Base-by-base conservation (phyloP, 2,888 invertebrate species). In the Orthonychiurus folsomi region DNA sequence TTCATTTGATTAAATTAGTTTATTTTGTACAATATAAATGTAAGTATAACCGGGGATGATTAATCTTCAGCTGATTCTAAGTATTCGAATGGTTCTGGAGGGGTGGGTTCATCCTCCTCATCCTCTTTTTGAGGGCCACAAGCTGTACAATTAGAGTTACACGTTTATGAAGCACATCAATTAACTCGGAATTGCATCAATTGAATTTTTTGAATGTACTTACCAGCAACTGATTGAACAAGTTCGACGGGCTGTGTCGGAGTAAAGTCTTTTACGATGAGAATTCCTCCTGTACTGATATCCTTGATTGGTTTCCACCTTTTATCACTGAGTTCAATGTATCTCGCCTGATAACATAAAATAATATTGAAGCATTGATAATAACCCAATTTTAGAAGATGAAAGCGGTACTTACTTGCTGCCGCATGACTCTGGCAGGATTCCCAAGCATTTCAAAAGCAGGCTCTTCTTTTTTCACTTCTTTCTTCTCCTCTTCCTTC, bases 21-120 rank as follows among this genome's bases (percentile, higher is more conserved):
- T n/a, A n/a, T n/a, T n/a, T n/a, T n/a, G n/a, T n/a, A n/a, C n/a
- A n/a, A n/a, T n/a, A n/a, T n/a, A n/a, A n/a, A n/a, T n/a, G n/a
- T n/a, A n/a, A n/a, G n/a, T n/a, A n/a, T n/a, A n/a, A n/a, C n/a
- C n/a, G n/a, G n/a, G n/a, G n/a, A n/a, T n/a, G n/a, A n/a, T n/a
- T 52, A 64, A 37, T 64, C 64, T 18, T 71, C 69, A 18, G 60
- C 88, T n/a, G n/a, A n/a, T 78, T 96, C 95, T 73, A 85, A 85
- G 80, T 90, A 97, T 80, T 95, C 94, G 77, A 97, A 97, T 69
- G 96, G 93, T 81, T 95, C 95, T 75, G 96, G 96, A 53, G 95
- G 93, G 74, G 93, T 93, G 0, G 96, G 94, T 78, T 97, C 96
- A 75, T 92, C 92, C 74, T 93, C 93, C 75, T 96, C 96, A 69